A percentile compares a stretch with the other conserved stretches of the same genome.
These are phyloP conservation scores for Saxicola maurus DNA, from an alignment of 2,797 vertebrate species.

Conservation along the genomic window DNA sequence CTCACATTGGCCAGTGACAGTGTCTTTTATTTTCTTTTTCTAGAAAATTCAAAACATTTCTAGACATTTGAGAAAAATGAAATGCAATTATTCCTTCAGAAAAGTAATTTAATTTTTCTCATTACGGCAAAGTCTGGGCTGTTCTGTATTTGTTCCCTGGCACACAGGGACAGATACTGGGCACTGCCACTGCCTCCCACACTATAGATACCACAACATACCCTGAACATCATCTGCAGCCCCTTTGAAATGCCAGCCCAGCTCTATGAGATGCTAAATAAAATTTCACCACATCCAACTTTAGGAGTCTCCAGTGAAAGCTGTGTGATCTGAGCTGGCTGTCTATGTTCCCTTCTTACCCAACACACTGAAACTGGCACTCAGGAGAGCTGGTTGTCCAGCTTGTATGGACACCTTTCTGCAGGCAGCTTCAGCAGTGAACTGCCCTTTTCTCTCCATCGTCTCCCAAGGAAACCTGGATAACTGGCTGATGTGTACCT, in stretches of 20 bases:
- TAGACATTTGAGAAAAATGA: neutral
- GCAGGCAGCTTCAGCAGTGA: neutral
- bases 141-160: neutral
- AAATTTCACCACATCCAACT: neutral
- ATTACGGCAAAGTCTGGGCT: neutral
- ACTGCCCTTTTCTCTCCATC: neutral
- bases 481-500: neutral
- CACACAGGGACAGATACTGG: neutral
- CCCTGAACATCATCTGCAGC: neutral
- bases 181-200: neutral
- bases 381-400: neutral
- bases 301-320: neutral
- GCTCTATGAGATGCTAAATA: neutral
- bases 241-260: neutral
- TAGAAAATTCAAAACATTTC: neutral
- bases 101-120: neutral
- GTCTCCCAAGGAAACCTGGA: neutral
- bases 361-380: neutral
- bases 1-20: neutral
- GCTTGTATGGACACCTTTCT: neutral
- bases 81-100: neutral
- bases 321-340: neutral
- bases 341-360: neutral
- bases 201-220: neutral
- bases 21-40: neutral